These are phyloP conservation scores for Hippopotamyrus pictus DNA, from an alignment of 2,797 vertebrate species.

Conservation along the genomic window DNA sequence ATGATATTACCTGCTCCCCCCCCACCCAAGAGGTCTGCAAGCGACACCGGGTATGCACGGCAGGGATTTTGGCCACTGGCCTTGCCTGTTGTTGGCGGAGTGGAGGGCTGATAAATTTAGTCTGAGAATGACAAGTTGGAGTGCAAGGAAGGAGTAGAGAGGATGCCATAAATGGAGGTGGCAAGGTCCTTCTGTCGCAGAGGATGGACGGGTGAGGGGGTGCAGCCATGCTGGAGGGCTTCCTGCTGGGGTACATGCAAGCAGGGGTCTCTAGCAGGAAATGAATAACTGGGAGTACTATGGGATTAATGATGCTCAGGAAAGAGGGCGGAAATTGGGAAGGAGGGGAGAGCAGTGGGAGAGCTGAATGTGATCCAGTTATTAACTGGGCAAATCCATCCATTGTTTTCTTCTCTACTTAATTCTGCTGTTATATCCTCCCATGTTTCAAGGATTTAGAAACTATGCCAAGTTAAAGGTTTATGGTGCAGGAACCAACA, in stretches of 20 bases:
- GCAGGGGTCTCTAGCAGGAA: not conserved
- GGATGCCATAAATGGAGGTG: constrained; percentile 12
- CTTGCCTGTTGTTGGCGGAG: not conserved
- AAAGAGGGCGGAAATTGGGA: not conserved
- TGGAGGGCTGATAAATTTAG: constrained; percentile 15
- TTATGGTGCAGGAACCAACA: not conserved
- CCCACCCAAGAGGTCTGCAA: constrained; percentile 14
- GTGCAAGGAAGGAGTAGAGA: constrained; percentile 1
- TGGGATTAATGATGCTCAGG: not conserved
- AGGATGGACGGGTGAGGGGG: not conserved
- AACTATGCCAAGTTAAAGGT: not conserved
- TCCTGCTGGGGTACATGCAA: not conserved
- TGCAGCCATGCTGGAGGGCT: not conserved
- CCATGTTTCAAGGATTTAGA: not conserved
- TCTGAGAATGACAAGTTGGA: constrained; percentile 16
- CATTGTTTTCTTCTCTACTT: not conserved
- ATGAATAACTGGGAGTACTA: not conserved
- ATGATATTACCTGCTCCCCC: not conserved
- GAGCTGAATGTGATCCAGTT: not conserved
- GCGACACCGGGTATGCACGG: not conserved
- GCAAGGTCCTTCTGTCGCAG: not conserved
- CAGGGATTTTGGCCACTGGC: not conserved
- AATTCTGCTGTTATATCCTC: not conserved
- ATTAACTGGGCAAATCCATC: not conserved
- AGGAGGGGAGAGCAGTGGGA: not conserved